A percentile compares a stretch with the other conserved stretches of the same genome.
These are phyloP conservation scores for Euwallacea fornicatus DNA, from an alignment of 1,140 invertebrate species.

Conservation along the genomic window DNA sequence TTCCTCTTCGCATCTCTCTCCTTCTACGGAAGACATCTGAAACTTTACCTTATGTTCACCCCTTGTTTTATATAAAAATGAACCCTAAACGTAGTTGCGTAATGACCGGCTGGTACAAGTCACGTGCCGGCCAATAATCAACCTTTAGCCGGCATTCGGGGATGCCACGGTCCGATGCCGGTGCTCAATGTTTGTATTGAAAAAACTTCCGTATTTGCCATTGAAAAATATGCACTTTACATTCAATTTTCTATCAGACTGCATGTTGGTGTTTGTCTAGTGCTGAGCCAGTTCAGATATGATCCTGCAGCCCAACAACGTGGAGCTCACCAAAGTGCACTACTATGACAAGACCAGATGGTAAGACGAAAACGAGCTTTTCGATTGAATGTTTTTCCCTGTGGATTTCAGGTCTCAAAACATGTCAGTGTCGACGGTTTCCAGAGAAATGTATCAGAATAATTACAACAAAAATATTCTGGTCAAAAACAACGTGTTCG, in stretches of 20 bases:
- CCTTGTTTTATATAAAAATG: too few species aligned
- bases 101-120: constrained; percentile 21
- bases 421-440: constrained; percentile 41
- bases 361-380: constrained; percentile 13
- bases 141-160: constrained; percentile 13
- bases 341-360: constrained; percentile 44
- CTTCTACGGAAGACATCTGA: too few species aligned
- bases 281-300: constrained; percentile 15
- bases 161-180: constrained; percentile 24
- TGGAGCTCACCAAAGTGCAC: constrained; percentile 52
- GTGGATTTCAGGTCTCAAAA: constrained; percentile 20
- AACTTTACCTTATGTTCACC: too few species aligned
- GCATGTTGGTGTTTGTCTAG: too few species aligned
- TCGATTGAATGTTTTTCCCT: too few species aligned
- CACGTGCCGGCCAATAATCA: constrained; percentile 21
- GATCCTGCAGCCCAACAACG: constrained; percentile 46
- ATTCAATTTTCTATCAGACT: background rate
- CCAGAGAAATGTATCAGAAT: constrained; percentile 44
- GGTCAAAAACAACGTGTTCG: constrained; percentile 50
- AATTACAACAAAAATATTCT: constrained; percentile 43
- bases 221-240: constrained; percentile 16
- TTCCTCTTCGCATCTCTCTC: too few species aligned
- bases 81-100: background rate
- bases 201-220: constrained; percentile 24
- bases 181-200: constrained; percentile 36